Percentiles rank a stretch among this genome's conserved stretches.
Evolutionary conservation across 2,797 vertebrate species (phyloP).

Genomic region (Atherinosoma microstoma): DNA sequence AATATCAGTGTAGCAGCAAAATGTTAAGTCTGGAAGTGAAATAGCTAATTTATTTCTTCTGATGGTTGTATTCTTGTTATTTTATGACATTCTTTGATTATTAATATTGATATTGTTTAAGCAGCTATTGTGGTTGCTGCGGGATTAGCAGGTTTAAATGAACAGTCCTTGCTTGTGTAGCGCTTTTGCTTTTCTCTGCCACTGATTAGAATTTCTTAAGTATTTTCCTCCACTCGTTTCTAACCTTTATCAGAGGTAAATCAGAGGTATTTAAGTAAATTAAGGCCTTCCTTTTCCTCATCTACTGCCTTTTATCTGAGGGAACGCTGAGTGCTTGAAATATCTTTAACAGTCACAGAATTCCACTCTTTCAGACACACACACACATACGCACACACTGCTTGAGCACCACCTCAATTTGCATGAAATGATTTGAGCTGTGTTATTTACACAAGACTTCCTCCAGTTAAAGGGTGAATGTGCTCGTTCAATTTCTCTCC

Average conservation of each 20-base stretch:
- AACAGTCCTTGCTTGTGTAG: conserved; percentile 9
- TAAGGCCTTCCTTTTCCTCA: conserved; percentile 30
- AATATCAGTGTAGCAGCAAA: too few relatives aligned
- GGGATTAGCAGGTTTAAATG: conserved; percentile 14
- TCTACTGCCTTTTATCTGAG: conserved; percentile 41
- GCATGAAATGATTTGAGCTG: conserved; percentile 69
- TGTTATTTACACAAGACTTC: conserved; percentile 73
- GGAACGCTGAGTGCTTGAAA: conserved; percentile 36
- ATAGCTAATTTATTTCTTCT: too few relatives aligned
- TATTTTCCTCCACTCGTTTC: background rate
- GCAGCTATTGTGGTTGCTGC: background rate
- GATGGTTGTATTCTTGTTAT: too few relatives aligned
- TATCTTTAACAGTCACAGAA: conserved; percentile 14
- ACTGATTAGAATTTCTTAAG: conserved; percentile 43
- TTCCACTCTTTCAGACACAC: background rate
- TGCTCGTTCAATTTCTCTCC: conserved; percentile 58
- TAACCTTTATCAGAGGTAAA: conserved; percentile 28
- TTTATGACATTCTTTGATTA: background rate
- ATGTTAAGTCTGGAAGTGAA: too few relatives aligned
- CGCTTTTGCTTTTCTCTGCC: conserved; percentile 33
- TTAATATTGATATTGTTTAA: background rate
- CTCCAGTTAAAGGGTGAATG: conserved; percentile 60
- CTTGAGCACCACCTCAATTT: conserved; percentile 58
- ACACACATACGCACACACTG: conserved; percentile 1
- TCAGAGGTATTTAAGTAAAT: conserved; percentile 4